Evolutionary conservation across 2,113 vertebrate genomes (phyloP).

Genomic region (Rhynchopsitta pachyrhyncha): DNA sequence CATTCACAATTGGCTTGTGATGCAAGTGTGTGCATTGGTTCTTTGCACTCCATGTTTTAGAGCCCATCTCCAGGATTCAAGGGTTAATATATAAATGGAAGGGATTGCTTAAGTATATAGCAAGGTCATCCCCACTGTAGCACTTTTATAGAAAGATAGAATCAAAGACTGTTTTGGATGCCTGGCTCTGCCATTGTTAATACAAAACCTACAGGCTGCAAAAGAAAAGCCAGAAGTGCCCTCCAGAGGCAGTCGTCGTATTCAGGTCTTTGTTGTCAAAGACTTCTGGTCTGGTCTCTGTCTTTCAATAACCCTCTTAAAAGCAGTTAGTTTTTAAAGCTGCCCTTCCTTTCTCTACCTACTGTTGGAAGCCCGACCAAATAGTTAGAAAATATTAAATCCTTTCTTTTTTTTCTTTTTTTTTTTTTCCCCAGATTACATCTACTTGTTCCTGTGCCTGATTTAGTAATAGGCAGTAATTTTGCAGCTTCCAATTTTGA

Average conservation of each 20-base stretch:
- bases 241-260: background rate
- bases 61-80: background rate
- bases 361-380: background rate
- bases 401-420: background rate
- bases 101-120: background rate
- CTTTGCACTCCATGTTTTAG: background rate
- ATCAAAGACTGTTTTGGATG: background rate
- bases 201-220: background rate
- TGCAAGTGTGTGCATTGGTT: background rate
- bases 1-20: background rate
- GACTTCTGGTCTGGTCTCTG: background rate
- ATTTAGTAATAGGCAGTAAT: background rate
- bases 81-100: background rate
- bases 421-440: background rate
- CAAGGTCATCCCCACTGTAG: background rate
- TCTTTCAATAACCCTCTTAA: background rate
- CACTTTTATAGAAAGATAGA: background rate
- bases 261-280: background rate
- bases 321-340: background rate
- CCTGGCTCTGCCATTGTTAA: background rate
- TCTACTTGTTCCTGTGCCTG: background rate
- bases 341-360: background rate
- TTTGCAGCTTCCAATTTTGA: background rate
- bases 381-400: background rate
- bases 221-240: conserved; percentile 6